Conservation (phyloP, 2,113 vertebrate genomes). For the Zeus faber region DNA sequence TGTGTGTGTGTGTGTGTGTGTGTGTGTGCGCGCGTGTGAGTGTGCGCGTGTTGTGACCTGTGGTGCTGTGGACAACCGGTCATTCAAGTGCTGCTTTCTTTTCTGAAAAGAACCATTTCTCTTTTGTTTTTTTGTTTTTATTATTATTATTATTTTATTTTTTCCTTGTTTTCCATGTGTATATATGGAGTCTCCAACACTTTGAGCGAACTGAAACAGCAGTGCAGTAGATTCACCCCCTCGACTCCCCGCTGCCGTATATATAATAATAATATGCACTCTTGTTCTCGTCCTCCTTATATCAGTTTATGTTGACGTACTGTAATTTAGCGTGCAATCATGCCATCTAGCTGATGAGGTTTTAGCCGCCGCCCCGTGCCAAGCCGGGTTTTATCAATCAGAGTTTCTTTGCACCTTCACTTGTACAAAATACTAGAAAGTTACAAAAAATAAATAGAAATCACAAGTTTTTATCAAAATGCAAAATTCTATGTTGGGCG, state of each 20-base stretch:
- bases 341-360: conserved; percentile 71
- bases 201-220: too few relatives aligned
- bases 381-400: conserved; percentile 78
- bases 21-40: too few relatives aligned
- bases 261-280: conserved; percentile 46
- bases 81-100: conserved; percentile 64
- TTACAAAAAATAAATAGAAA: conserved; percentile 54
- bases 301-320: conserved; percentile 62
- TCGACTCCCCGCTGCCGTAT: conserved; percentile 43
- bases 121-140: conserved; percentile 22
- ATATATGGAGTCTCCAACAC: conserved; percentile 21
- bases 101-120: conserved; percentile 37
- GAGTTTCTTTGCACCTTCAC: conserved; percentile 90
- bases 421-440: conserved; percentile 76
- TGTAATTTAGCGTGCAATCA: conserved; percentile 82
- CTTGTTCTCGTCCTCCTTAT: conserved; percentile 25
- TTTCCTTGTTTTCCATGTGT: too few relatives aligned
- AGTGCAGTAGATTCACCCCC: too few relatives aligned
- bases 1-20: too few relatives aligned
- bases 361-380: conserved; percentile 58
- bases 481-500: conserved; percentile 79
- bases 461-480: conserved; percentile 68
- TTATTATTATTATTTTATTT: too few relatives aligned
- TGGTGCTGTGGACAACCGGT: conserved; percentile 76
- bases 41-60: too few relatives aligned